phyloP scores from a whole-genome alignment of 53 echinoderm and acorn worm genomes.

The Hippasteria phrygiana region DNA sequence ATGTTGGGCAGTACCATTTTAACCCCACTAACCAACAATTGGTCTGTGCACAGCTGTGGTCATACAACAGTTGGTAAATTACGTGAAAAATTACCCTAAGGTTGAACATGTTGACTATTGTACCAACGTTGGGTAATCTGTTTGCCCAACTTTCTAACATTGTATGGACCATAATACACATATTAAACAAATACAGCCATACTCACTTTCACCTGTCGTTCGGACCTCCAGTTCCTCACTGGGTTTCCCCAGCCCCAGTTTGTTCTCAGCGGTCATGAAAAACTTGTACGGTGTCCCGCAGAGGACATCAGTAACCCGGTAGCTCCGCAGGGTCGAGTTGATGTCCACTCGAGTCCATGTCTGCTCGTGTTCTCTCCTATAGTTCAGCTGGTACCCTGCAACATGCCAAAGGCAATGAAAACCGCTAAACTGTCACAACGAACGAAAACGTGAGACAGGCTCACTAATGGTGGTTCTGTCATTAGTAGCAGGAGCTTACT shows the following conservation, averaged over 20 bases:
- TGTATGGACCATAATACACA: no score
- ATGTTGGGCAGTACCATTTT: no score
- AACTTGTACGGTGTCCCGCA: conserved; percentile 95
- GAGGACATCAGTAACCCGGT: conserved; percentile 70
- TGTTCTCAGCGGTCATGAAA: conserved; percentile 85
- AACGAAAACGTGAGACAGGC: no score
- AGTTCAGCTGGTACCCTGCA: conserved; percentile 82
- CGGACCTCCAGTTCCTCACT: conserved; percentile 77
- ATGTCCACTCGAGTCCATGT: conserved; percentile 68
- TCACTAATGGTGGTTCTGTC: no score
- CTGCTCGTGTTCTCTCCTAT: conserved; percentile 87
- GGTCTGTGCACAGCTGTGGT: no score
- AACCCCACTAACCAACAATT: no score
- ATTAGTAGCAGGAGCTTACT: no score
- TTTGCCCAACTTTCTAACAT: no score
- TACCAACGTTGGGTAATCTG: no score
- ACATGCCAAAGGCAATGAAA: not conserved
- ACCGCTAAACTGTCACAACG: not conserved
- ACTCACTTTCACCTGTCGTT: conserved; percentile 87
- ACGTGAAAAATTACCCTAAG: no score
- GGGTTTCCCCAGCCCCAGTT: conserved; percentile 81
- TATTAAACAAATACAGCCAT: not conserved
- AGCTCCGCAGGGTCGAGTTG: conserved; percentile 78
- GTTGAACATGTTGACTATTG: no score
- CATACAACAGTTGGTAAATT: no score